A percentile compares a stretch with the other conserved stretches of the same genome.
phyloP scores from a whole-genome alignment of 92 coral and sea anemone genomes.

The Desmophyllum pertusum region DNA sequence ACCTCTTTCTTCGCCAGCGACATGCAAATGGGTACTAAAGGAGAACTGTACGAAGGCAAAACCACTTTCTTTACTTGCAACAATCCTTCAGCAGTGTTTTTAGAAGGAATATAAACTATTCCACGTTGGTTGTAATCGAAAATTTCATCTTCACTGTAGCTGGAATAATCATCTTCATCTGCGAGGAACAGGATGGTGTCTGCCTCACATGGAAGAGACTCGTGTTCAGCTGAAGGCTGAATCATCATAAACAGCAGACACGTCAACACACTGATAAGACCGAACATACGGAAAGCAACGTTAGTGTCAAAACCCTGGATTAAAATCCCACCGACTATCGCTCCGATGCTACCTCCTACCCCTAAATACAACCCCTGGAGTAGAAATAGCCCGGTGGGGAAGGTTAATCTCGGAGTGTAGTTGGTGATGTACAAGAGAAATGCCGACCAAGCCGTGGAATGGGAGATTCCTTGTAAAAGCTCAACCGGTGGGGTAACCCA shows the following conservation, averaged over 20 bases:
- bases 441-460: slow-evolving; percentile 89
- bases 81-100: slow-evolving; percentile 39
- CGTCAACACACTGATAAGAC: slow-evolving; percentile 63
- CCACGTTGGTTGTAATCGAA: slow-evolving; percentile 52
- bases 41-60: slow-evolving; percentile 72
- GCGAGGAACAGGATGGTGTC: slow-evolving; percentile 72
- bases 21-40: slow-evolving; percentile 83
- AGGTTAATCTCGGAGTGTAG: slow-evolving; percentile 84
- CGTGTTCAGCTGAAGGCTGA: slow-evolving; percentile 73
- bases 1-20: slow-evolving; percentile 52
- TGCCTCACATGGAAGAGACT: slow-evolving; percentile 79
- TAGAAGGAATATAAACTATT: slow-evolving; percentile 68
- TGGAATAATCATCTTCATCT: slow-evolving; percentile 86
- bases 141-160: slow-evolving; percentile 84
- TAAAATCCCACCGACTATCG: slow-evolving; percentile 79
- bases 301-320: slow-evolving; percentile 74
- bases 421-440: slow-evolving; percentile 83
- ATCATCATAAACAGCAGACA: slow-evolving; percentile 70
- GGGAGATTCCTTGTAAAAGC: slow-evolving; percentile 77
- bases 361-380: slow-evolving; percentile 94
- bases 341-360: slow-evolving; percentile 81
- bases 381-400: slow-evolving; percentile 81
- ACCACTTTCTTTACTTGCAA: slow-evolving; percentile 45
- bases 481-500: slow-evolving; percentile 90
- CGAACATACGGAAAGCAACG: slow-evolving; percentile 74